Evolutionary conservation across 2,888 invertebrate genomes (phyloP).

Genomic region (Amphipoea lucens): DNA sequence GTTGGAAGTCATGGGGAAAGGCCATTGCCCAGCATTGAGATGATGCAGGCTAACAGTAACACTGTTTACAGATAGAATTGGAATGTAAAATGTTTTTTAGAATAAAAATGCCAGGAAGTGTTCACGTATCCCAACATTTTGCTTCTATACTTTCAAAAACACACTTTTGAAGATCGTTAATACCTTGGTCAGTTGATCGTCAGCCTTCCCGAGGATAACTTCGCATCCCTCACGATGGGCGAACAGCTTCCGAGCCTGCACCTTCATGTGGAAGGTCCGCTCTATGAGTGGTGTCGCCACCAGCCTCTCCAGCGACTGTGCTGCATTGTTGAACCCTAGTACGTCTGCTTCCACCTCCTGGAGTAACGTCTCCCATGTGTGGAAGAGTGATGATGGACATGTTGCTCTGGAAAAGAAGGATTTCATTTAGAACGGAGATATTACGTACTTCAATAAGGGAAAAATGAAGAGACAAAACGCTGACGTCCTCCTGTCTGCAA

Average conservation of each 20-base stretch:
- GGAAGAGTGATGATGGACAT: slow-evolving; percentile 94
- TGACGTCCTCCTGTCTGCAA: slow-evolving; percentile 7
- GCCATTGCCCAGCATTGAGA: not conserved
- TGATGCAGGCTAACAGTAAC: not conserved
- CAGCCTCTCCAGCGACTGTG: slow-evolving; percentile 94
- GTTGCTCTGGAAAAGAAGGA: slow-evolving; percentile 91
- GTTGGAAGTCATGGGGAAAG: not conserved
- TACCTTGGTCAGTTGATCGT: slow-evolving; percentile 90
- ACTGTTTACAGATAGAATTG: too few species aligned
- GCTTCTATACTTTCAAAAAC: not conserved
- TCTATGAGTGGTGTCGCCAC: slow-evolving; percentile 96
- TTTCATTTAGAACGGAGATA: not conserved
- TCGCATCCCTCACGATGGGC: slow-evolving; percentile 97
- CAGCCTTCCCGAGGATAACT: slow-evolving; percentile 95
- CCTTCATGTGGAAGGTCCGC: slow-evolving; percentile 96
- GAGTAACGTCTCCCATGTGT: slow-evolving; percentile 97
- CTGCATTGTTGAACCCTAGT: slow-evolving; percentile 95
- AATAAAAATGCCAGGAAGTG: not conserved
- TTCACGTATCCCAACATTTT: not conserved
- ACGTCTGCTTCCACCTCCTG: slow-evolving; percentile 98
- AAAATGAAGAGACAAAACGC: not conserved
- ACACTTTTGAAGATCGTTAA: not conserved
- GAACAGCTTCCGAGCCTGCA: slow-evolving; percentile 97
- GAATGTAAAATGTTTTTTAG: not conserved
- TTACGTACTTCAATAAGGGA: not conserved